Evolutionary conservation across 2,888 invertebrate species (phyloP), one percentile per base, ranked within the genome.

Genomic region (Sesia apiformis): DNA sequence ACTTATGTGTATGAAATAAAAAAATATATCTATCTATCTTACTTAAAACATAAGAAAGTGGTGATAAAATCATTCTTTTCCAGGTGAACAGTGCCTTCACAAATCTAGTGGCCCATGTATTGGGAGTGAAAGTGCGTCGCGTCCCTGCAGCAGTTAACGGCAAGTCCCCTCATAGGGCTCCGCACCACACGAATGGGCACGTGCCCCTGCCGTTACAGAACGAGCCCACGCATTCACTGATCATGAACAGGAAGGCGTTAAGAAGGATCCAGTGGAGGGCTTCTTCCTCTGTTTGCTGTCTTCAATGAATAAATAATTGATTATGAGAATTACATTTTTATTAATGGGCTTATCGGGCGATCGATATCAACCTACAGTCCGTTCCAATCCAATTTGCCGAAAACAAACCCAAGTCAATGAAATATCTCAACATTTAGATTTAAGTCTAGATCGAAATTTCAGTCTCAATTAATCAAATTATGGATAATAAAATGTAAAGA

Each of bases 11-110:
- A n/a, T n/a, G n/a, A n/a, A 53, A 55, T 39, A 52, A n/a, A 55
- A 23, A 55, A 40, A 57, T 59, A 39, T 49, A 40, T 51, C 52
- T n/a, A n/a, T n/a, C n/a, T n/a, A n/a, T n/a, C n/a, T n/a, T n/a
- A n/a, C n/a, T n/a, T 4, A 41, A 41, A 6, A 42, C 42, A 42
- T 6, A 42, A 42, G 1, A 42, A 42, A 6, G 42, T 42, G 5
- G 5, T 42, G 7, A 42, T 49, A n/a, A 8, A 50, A 23, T 3
- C 6, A 23, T 38, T 50, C 4, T 23, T 7, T 79, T 85, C 57
- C 75, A 94, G 94, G 92, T 94, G 1, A 91, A 91, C 63, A 74
- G 86, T 5, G 86, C 91, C 46, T 93, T 96, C 70, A 93, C 93
- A 59, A 93, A 91, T 66, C 78, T 96, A 52, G 93, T 95, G 5